Evolutionary conservation across 2,888 invertebrate genomes (phyloP).

Genomic region (Salpingus planirostris): DNA sequence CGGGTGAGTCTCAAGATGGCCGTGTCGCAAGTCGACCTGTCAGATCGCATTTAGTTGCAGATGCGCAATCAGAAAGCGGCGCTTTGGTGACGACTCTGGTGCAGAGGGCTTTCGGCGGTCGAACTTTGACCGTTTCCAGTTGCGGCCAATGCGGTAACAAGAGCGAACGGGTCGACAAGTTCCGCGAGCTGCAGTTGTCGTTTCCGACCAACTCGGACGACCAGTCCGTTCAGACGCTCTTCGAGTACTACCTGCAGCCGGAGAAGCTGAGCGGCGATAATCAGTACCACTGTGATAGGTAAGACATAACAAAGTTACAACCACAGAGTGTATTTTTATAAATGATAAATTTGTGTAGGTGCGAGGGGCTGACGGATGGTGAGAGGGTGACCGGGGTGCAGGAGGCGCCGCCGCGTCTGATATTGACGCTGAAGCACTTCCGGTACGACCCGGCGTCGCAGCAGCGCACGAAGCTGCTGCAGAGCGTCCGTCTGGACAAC

Average conservation of each 20-base stretch:
- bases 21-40: no score
- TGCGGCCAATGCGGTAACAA: slow-evolving; percentile 65
- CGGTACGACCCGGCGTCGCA: slow-evolving; percentile 62
- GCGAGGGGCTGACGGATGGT: slow-evolving; percentile 66
- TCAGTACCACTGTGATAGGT: slow-evolving; percentile 71
- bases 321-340: no score
- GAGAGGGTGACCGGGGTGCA: slow-evolving; percentile 61
- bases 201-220: slow-evolving; percentile 50
- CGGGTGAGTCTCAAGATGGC: no score
- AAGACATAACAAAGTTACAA: no score
- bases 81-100: slow-evolving; percentile 40
- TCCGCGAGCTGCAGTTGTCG: slow-evolving; percentile 71
- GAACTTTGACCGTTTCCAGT: slow-evolving; percentile 61
- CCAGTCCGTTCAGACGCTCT: slow-evolving; percentile 65
- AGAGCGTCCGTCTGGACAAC: slow-evolving; percentile 46
- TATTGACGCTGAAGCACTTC: slow-evolving; percentile 75
- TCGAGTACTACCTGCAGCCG: slow-evolving; percentile 68
- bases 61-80: no score
- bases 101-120: slow-evolving; percentile 70
- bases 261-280: slow-evolving; percentile 75
- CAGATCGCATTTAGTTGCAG: no score
- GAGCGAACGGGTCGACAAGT: slow-evolving; percentile 67
- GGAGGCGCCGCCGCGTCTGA: slow-evolving; percentile 66
- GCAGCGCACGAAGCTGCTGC: slow-evolving; percentile 71
- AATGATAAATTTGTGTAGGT: no score